Evolutionary conservation across 2,888 invertebrate genomes (phyloP), one percentile per base, ranked within the genome.

Genomic region (Tachystola acroxantha): DNA sequence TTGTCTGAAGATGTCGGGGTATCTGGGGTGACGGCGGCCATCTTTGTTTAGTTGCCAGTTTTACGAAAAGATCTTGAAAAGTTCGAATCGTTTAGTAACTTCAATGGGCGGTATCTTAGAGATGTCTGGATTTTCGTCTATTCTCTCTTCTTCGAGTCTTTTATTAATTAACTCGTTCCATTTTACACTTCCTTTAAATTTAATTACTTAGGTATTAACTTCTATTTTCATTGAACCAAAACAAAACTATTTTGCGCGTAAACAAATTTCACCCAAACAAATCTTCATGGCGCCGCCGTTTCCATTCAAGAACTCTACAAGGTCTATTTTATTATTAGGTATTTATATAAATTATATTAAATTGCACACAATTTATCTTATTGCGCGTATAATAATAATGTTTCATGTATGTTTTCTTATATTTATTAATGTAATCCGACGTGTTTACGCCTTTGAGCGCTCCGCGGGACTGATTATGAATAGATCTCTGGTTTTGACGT

Each of bases 1-100:
- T 68, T 64, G 0, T 52, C 63, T 47, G 24, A 24, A 1, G 73
- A 56, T 2, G 70, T 59, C 2, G 69, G 51, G 0, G 60, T 53
- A 1, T 73, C 72, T 2, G 59, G 53, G 13, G 45, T 32, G 11
- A 39, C 42, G 0, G 52, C 43, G 3, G 57, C 45, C 63, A 63
- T 62, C 39, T 48, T 49, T 14, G 14, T 27, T 27, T 11, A 6
- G 9, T 25, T 2, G 25, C 25, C 25, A 25, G 10, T 25, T 31
- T 32, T n/a, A n/a, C n/a, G n/a, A n/a, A n/a, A n/a, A n/a, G n/a
- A n/a, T 12, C 35, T 27, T 27, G 12, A 1, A 22, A 12, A 26
- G 10, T n/a, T 26, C 9, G 9, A n/a, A n/a, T n/a, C n/a, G n/a
- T n/a, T n/a, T n/a, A n/a, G n/a, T n/a, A n/a, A n/a, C n/a, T n/a